Conservation (phyloP, 2,113 vertebrate genomes). For the Chloroceryle aenea region DNA sequence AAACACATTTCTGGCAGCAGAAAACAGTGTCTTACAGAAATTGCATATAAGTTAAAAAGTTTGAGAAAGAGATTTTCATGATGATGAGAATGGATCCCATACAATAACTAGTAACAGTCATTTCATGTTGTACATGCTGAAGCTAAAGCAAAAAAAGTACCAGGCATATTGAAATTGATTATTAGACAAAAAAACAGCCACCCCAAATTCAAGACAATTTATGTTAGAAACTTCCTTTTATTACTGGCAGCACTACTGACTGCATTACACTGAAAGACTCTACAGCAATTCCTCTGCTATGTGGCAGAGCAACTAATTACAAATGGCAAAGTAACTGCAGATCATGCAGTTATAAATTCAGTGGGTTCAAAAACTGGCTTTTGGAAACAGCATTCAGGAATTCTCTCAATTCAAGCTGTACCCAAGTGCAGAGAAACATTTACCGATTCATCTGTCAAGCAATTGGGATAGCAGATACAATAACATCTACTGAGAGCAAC, state of each 20-base stretch:
- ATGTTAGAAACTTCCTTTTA: neutral
- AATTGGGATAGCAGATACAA: neutral
- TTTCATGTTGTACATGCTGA: fast-evolving
- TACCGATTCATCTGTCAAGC: neutral
- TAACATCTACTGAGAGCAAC: neutral
- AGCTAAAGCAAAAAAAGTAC: neutral
- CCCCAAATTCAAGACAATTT: neutral
- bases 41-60: neutral
- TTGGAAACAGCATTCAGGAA: neutral
- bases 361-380: neutral
- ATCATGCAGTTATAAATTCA: neutral
- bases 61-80: neutral
- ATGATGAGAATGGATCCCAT: neutral
- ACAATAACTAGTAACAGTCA: neutral
- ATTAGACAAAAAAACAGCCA: neutral
- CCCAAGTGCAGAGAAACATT: neutral
- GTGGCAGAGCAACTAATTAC: neutral
- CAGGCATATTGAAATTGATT: neutral
- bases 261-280: neutral
- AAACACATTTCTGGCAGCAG: neutral
- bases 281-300: neutral
- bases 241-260: neutral
- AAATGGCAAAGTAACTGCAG: neutral
- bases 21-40: neutral
- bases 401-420: neutral